Base-by-base conservation (phyloP, 2,888 invertebrate genomes). In the Chloroclystis v-ata region DNA sequence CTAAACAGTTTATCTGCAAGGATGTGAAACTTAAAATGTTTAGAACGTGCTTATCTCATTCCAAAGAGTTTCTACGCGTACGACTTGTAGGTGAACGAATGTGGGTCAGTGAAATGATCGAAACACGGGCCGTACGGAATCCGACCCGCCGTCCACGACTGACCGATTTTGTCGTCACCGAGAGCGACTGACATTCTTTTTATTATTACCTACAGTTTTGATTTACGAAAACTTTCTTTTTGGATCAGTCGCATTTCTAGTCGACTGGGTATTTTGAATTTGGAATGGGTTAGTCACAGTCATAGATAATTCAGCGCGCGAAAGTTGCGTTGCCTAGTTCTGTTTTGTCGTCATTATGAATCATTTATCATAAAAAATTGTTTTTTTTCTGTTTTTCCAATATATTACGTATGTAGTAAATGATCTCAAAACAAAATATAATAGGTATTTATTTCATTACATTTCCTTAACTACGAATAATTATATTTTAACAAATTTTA, bases 71-170 rank as follows among this genome's bases (percentile, higher is more conserved):
- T 47, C 35, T 50, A 49, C 60, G 56, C 61, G 61, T 63, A 61
- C 61, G 67, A 65, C 62, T 38, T 45, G 52, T 55, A 57, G 57
- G 70, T 64, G 60, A 52, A 66, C 61, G 67, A 79, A 85, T 81
- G 82, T 85, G 59, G 83, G 85, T 82, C 85, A 85, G 85, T 82
- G 85, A 85, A 86, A 86, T 83, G 82, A 84, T 75, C 78, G 82
- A 77, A 82, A 79, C 77, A 63, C 72, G 80, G 83, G 76, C 82
- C 83, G 84, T 78, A 76, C 71, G 85, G 83, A 78, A 79, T 82
- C 75, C 76, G 80, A 82, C 72, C 77, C 70, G 66, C 60, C 68
- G 75, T 67, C 72, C 69, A 72, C 69, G 69, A 59, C 67, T 75
- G 76, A 77, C 82, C 81, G 83, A 83, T 82, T 82, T 70, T 69